Percentiles rank a stretch among this genome's conserved stretches.
phyloP scores from a whole-genome alignment of 2,888 invertebrate species.

The Caenorhabditis doughertyi region DNA sequence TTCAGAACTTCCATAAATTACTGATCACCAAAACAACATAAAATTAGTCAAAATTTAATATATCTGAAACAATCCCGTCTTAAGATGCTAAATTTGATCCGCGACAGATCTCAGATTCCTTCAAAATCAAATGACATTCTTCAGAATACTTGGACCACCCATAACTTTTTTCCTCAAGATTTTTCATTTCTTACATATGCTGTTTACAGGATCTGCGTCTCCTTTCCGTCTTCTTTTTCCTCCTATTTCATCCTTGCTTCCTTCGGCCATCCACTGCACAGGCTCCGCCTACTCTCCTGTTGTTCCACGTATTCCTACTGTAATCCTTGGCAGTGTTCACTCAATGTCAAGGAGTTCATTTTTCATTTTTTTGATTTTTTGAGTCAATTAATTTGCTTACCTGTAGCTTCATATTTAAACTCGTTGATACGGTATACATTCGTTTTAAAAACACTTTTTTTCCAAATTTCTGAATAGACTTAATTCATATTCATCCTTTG shows the following conservation, averaged over 20 bases:
- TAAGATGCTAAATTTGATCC: no score
- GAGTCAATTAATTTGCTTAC: neutral
- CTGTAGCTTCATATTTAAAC: neutral
- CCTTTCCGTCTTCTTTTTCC: constrained; percentile 9
- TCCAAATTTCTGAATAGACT: no score
- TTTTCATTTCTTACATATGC: constrained; percentile 17
- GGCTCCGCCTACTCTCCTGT: constrained; percentile 21
- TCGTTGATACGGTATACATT: no score
- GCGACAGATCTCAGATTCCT: neutral
- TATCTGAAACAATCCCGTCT: no score
- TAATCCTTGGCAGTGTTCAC: constrained; percentile 2
- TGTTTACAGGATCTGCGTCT: constrained; percentile 36
- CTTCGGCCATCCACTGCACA: neutral
- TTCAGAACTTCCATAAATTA: no score
- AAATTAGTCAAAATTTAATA: no score
- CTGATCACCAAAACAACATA: neutral
- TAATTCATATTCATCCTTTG: no score
- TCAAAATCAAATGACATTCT: neutral
- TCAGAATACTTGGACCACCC: neutral
- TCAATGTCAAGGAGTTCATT: no score
- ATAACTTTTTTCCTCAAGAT: constrained; percentile 7
- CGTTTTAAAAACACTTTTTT: no score
- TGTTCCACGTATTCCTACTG: constrained; percentile 14
- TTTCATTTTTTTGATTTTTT: neutral
- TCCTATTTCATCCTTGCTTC: constrained; percentile 23